Base-by-base conservation (phyloP, 2,797 vertebrate genomes). In the Takifugu ocellatus region DNA sequence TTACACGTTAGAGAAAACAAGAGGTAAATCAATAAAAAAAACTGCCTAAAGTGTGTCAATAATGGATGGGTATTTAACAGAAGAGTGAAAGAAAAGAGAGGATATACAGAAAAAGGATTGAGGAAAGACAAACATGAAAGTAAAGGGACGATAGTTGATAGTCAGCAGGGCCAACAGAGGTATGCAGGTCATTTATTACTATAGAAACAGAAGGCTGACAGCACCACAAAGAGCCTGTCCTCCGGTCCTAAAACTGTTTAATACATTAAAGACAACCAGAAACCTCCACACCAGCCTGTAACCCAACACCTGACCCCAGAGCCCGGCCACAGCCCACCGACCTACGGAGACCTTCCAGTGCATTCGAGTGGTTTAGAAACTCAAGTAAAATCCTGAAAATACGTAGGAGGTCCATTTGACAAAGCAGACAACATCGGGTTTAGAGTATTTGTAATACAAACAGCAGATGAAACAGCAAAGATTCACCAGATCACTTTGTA, bases 191-290 rank as follows among this genome's bases (percentile, higher is more conserved):
- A 61, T 87, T 77, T 74, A 85, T 86, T 77, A 79, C 72, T 62
- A 77, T 43, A 75, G 72, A 70, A 79, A 84, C 70, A 66, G 54
- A 80, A 69, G 76, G 52, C 12, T 82, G 84, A 88, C 85, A 84
- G 70, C 15, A 25, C 27, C 72, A 87, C 84, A 87, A 88, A 82
- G 83, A 61, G 39, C 57, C 66, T 86, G 68, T 85, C 85, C 87
- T 69, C 61, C 1, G 79, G 85, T 83, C 67, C 75, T 74, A 75
- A 74, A 82, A 74, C 67, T 72, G 56, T 57, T 83, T 9, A 70
- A 77, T 70, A 84, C 72, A 78, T 88, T 77, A 80, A 84, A 87
- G 77, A 73, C 25, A 29, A 52, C 52, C 31, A 39, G 63, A 78
- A 43, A 61, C 62, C 73, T 75, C 49, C 54, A 50, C 76, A 78